Conservation (phyloP, 2,797 vertebrate genomes). For the Myotis vivesi region DNA sequence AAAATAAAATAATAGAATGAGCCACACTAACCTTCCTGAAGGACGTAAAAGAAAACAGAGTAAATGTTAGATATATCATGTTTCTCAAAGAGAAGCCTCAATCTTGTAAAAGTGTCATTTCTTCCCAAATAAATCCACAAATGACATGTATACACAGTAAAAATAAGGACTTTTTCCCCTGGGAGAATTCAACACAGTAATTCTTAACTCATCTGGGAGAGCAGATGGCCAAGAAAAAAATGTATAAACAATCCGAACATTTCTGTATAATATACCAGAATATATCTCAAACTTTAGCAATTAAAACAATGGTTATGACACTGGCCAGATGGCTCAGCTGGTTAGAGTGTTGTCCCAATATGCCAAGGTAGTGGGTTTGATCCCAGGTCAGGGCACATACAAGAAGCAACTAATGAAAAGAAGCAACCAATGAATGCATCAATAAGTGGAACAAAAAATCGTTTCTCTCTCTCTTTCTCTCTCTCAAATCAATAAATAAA, state of each 20-base stretch:
- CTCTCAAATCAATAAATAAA: not conserved
- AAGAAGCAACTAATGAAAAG: not conserved
- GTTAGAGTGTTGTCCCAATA: not conserved
- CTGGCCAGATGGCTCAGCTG: not conserved
- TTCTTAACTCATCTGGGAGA: not conserved
- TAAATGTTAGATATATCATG: accelerated
- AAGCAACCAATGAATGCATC: not conserved
- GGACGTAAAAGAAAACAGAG: not conserved
- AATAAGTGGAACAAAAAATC: not conserved
- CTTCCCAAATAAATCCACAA: not conserved
- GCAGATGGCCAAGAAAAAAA: not conserved
- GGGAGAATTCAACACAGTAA: not conserved
- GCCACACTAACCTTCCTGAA: not conserved
- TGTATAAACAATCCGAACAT: not conserved
- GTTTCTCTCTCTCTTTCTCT: not conserved
- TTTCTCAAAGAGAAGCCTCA: not conserved
- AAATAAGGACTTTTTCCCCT: not conserved
- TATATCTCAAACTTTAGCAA: not conserved
- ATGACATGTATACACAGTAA: not conserved
- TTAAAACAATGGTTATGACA: not conserved
- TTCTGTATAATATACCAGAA: not conserved
- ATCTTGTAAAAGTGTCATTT: not conserved
- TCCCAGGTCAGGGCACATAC: not conserved
- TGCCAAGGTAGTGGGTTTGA: not conserved
- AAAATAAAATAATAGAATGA: not conserved